Percentiles rank a stretch among this genome's conserved stretches.
Evolutionary conservation across 2,888 invertebrate species (phyloP).

Genomic region (Caenorhabditis auriculariae): DNA sequence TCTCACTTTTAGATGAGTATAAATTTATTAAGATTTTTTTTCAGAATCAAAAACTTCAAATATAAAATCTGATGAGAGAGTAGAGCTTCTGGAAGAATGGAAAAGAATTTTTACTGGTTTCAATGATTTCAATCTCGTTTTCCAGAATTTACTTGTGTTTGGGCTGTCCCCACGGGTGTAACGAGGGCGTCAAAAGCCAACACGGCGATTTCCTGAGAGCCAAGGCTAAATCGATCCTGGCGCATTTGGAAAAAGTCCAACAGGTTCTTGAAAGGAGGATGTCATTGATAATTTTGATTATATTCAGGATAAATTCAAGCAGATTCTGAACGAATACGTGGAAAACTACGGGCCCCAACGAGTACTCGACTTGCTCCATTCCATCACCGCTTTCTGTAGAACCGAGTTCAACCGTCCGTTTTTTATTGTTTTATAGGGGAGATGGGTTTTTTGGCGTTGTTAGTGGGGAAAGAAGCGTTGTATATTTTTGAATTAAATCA

Average conservation of each 20-base stretch:
- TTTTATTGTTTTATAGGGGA: too few species aligned
- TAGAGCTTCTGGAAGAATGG: neutral
- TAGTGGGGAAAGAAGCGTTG: neutral
- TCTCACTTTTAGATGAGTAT: too few species aligned
- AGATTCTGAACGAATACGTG: constrained; percentile 74
- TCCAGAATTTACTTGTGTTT: constrained; percentile 80
- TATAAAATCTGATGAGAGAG: too few species aligned
- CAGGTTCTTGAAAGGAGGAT: constrained; percentile 8
- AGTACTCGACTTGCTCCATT: constrained; percentile 84
- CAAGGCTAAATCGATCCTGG: constrained; percentile 49
- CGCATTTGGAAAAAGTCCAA: constrained; percentile 37
- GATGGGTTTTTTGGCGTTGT: neutral
- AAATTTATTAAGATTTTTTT: too few species aligned
- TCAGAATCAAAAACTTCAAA: too few species aligned
- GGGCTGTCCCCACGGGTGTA: constrained; percentile 93
- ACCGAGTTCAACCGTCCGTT: constrained; percentile 37
- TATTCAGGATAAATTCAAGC: constrained; percentile 73
- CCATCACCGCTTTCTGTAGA: constrained; percentile 87
- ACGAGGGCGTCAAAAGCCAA: constrained; percentile 77
- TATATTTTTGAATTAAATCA: neutral
- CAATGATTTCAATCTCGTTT: constrained; percentile 46
- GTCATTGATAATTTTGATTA: constrained; percentile 33
- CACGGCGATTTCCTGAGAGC: constrained; percentile 84
- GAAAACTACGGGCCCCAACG: constrained; percentile 75
- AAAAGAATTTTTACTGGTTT: neutral